phyloP scores from a whole-genome alignment of 1,140 invertebrate species.

The Pseudomyrmex sp. region DNA sequence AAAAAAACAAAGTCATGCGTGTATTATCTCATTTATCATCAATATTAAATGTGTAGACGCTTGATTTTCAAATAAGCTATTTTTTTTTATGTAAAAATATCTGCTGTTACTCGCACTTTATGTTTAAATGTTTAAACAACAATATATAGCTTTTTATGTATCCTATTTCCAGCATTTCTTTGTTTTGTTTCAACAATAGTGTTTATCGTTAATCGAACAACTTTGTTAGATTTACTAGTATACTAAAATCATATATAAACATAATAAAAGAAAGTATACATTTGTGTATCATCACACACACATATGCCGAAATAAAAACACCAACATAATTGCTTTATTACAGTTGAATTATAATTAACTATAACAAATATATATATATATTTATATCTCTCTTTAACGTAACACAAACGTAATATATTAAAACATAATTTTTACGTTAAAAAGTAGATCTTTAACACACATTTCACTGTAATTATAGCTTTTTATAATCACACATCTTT shows the following conservation, averaged over 20 bases:
- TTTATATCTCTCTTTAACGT: background rate
- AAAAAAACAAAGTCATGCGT: background rate
- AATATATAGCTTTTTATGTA: slow-evolving; percentile 52
- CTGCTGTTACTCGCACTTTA: background rate
- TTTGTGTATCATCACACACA: background rate
- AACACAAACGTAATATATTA: background rate
- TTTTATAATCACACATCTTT: background rate
- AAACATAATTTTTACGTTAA: slow-evolving; percentile 2
- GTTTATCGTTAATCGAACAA: background rate
- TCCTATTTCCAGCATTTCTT: background rate
- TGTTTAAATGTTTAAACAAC: slow-evolving; percentile 23
- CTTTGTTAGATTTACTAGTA: no score
- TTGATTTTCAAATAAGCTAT: slow-evolving; percentile 16
- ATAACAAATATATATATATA: background rate
- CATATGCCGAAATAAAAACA: background rate
- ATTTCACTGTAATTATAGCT: background rate
- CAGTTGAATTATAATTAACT: background rate
- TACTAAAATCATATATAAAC: no score
- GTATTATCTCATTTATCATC: slow-evolving; percentile 33
- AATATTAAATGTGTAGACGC: slow-evolving; percentile 2
- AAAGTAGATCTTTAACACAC: slow-evolving; percentile 23
- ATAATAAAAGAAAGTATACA: no score
- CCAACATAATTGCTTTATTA: slow-evolving; percentile 27
- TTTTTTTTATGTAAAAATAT: slow-evolving; percentile 12
- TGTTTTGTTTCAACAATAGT: slow-evolving; percentile 1